Conservation (phyloP, 2,888 invertebrate genomes). For the Sussaba pulchella region DNA sequence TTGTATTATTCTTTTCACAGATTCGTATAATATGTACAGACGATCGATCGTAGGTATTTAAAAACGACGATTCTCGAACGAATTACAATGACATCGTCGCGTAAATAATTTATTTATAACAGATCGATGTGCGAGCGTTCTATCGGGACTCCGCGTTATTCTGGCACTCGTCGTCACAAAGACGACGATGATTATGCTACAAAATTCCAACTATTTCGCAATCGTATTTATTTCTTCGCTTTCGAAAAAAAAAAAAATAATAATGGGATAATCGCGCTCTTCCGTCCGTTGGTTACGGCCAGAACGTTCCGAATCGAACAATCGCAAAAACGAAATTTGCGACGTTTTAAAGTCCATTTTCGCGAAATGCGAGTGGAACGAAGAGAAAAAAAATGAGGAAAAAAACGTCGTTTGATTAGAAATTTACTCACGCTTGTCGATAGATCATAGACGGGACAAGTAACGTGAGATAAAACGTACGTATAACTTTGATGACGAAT, state of each 20-base stretch:
- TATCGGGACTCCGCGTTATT: slow-evolving; percentile 15
- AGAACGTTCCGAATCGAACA: slow-evolving; percentile 22
- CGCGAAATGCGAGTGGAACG: background rate
- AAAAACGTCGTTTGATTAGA: background rate
- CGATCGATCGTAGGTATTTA: slow-evolving; percentile 48
- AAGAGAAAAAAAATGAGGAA: background rate
- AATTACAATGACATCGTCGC: slow-evolving; percentile 39
- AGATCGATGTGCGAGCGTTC: background rate
- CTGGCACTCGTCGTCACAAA: slow-evolving; percentile 19
- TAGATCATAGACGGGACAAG: slow-evolving; percentile 33
- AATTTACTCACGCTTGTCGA: slow-evolving; percentile 14
- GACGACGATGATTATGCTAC: slow-evolving; percentile 15
- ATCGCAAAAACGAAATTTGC: background rate
- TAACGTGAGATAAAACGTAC: slow-evolving; percentile 26
- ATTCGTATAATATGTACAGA: slow-evolving; percentile 64
- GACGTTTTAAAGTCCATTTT: slow-evolving; percentile 11
- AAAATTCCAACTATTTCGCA: slow-evolving; percentile 34
- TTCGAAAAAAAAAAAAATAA: no score
- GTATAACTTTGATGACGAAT: slow-evolving; percentile 21
- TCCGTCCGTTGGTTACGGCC: slow-evolving; percentile 1
- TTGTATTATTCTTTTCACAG: slow-evolving; percentile 31
- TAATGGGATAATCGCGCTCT: background rate
- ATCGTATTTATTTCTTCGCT: slow-evolving; percentile 1
- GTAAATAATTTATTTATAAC: slow-evolving; percentile 25
- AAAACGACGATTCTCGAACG: slow-evolving; percentile 42